Conservation (phyloP, 92 coral and sea anemone species). For the Montipora capitata region DNA sequence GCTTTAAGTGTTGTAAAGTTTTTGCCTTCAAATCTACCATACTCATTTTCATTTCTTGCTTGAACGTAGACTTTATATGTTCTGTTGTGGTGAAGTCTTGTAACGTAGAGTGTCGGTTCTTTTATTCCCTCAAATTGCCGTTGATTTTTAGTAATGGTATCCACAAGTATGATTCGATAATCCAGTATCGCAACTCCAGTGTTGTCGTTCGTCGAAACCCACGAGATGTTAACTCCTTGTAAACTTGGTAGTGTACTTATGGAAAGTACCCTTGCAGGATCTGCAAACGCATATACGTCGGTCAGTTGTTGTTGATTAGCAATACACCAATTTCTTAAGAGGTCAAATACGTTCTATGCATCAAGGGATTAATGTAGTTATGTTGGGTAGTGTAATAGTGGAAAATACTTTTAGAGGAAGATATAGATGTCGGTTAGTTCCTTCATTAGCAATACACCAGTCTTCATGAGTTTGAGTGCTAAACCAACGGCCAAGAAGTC, state of each 20-base stretch:
- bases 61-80: constrained; percentile 7
- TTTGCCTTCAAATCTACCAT: not conserved
- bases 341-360: too few species aligned
- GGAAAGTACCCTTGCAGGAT: constrained; percentile 12
- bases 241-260: constrained; percentile 4
- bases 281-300: not conserved
- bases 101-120: not conserved
- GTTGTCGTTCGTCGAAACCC: constrained; percentile 26
- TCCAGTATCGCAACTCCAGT: constrained; percentile 12
- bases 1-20: constrained; percentile 14
- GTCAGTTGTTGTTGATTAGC: not conserved
- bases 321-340: too few species aligned
- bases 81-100: not conserved
- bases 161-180: not conserved
- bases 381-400: too few species aligned
- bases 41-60: constrained; percentile 17
- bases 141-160: not conserved
- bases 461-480: too few species aligned
- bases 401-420: too few species aligned
- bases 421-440: too few species aligned
- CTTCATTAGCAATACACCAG: too few species aligned
- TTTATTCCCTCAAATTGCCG: not conserved
- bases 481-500: too few species aligned
- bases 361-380: too few species aligned
- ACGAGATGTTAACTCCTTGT: not conserved